These are phyloP conservation scores for Galbula dea DNA, from an alignment of 2,113 vertebrate species.

Conservation along the genomic window DNA sequence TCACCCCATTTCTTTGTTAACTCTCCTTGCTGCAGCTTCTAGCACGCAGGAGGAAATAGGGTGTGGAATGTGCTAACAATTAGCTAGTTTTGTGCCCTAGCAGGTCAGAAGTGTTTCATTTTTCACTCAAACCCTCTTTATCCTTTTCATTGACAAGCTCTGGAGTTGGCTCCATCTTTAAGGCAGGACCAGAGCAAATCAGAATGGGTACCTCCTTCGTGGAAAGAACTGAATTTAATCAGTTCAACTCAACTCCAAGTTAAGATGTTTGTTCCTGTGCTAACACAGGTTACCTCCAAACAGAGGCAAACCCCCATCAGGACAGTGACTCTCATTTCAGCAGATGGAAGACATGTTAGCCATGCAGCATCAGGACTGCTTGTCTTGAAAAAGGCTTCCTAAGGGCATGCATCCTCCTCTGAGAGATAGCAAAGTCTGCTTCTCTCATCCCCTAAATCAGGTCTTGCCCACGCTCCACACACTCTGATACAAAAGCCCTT, in stretches of 20 bases:
- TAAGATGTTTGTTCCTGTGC: background rate
- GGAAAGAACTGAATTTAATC: background rate
- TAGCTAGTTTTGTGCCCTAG: background rate
- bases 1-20: background rate
- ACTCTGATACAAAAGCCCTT: background rate
- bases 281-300: background rate
- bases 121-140: background rate
- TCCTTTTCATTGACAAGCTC: background rate
- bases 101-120: background rate
- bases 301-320: background rate
- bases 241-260: background rate
- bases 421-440: background rate
- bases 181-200: background rate
- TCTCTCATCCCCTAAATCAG: background rate
- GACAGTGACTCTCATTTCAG: background rate
- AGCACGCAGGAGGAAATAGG: background rate
- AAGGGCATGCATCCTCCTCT: background rate
- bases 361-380: background rate
- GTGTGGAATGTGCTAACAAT: background rate
- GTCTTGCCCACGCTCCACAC: background rate
- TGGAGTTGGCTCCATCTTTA: background rate
- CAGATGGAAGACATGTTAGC: background rate
- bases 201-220: background rate
- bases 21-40: background rate
- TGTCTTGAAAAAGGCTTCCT: background rate